Conservation (phyloP, 2,797 vertebrate genomes). For the Iguana delicatissima region DNA sequence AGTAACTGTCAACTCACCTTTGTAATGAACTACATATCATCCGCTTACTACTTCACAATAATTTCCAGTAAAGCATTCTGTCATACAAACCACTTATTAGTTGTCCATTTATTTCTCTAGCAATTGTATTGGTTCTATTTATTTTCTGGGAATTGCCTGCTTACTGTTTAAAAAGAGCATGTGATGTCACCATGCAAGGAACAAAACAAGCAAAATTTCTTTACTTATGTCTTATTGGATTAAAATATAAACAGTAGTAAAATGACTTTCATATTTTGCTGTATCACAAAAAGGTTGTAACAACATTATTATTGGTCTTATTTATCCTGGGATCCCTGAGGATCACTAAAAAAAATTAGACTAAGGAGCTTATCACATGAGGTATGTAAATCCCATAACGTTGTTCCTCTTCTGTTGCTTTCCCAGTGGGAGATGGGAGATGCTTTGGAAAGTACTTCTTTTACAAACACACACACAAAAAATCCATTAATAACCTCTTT, state of each 20-base stretch:
- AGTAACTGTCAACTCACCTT: background rate
- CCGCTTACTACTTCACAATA: background rate
- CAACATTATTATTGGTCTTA: too few relatives aligned
- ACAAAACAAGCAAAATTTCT: background rate
- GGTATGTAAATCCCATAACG: too few relatives aligned
- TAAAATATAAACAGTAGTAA: background rate
- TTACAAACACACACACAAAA: too few relatives aligned
- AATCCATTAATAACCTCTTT: too few relatives aligned
- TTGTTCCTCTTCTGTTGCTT: too few relatives aligned
- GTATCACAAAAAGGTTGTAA: background rate
- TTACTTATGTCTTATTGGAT: background rate
- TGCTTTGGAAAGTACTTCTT: too few relatives aligned
- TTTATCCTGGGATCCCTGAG: background rate
- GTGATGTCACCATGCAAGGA: background rate
- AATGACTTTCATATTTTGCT: background rate
- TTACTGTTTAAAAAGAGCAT: background rate
- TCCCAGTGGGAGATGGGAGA: too few relatives aligned
- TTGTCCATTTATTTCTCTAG: background rate
- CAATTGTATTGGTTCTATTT: background rate
- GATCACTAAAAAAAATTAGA: background rate
- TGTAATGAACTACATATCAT: background rate
- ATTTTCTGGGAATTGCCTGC: background rate
- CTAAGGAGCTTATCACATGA: too few relatives aligned
- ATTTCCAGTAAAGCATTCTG: background rate
- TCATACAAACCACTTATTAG: background rate